A percentile compares a stretch with the other conserved stretches of the same genome.
Evolutionary conservation across 2,888 invertebrate genomes (phyloP).

Genomic region (Neocrepidodera transversa): DNA sequence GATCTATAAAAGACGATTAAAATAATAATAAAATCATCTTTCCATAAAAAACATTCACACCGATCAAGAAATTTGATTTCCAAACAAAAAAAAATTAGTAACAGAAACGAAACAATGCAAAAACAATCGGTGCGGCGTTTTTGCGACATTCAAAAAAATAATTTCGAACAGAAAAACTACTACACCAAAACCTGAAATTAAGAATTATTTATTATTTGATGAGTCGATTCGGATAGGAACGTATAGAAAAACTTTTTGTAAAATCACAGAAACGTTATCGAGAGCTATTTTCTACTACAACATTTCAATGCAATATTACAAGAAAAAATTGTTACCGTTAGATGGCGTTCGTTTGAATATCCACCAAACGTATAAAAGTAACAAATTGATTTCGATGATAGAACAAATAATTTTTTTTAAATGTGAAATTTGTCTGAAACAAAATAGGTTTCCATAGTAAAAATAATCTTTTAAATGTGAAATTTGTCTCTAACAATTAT

Average conservation of each 20-base stretch:
- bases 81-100: slow-evolving; percentile 26
- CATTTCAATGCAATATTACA: slow-evolving; percentile 41
- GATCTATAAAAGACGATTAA: slow-evolving; percentile 33
- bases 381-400: too few species aligned
- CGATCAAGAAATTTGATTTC: slow-evolving; percentile 25
- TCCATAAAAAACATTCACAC: slow-evolving; percentile 25
- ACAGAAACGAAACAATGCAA: slow-evolving; percentile 25
- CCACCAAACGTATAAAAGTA: too few species aligned
- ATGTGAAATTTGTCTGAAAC: too few species aligned
- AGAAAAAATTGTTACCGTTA: too few species aligned
- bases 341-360: too few species aligned
- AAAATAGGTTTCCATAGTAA: too few species aligned
- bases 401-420: too few species aligned
- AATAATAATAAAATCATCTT: slow-evolving; percentile 16
- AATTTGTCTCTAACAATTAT: too few species aligned
- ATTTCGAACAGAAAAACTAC: slow-evolving; percentile 10
- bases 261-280: slow-evolving; percentile 40
- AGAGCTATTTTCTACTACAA: slow-evolving; percentile 19
- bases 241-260: slow-evolving; percentile 23
- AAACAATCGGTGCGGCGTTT: slow-evolving; percentile 26
- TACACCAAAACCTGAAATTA: slow-evolving; percentile 2
- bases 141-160: slow-evolving; percentile 7
- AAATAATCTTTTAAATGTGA: too few species aligned
- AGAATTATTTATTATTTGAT: slow-evolving; percentile 22
- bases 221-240: slow-evolving; percentile 32